Evolutionary conservation across 2,888 invertebrate species (phyloP), one percentile per base, ranked within the genome.

Genomic region (Lepidochrysops patricia): DNA sequence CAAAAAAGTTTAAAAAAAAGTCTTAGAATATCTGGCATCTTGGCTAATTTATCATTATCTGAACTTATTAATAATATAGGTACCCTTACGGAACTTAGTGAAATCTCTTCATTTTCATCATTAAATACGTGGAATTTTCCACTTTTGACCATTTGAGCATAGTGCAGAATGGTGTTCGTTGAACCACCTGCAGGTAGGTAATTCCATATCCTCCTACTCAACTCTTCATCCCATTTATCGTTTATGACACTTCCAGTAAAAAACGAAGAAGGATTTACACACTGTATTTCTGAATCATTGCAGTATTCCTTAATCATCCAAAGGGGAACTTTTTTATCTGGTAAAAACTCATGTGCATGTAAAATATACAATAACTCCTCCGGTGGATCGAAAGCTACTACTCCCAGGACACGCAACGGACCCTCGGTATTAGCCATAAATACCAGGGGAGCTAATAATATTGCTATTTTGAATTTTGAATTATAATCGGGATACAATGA

Each of bases 111-210:
- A 2, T 64, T 27, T 1, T 68, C 60, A 4, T 73, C 61, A 35
- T 74, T 70, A 62, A 66, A 83, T 63, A 63, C 73, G 62, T 84
- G 82, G 66, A 85, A 84, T 63, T 75, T 79, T 12, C 74, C 76
- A 64, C 65, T 79, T 35, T 72, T 71, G 0, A 75, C 66, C 37
- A 82, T 57, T 64, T 82, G 78, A n/a, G 76, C 72, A 49, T 79
- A 85, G 63, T 85, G 85, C 34, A 80, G 48, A 35, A 85, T 72
- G 2, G 84, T 85, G 48, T 79, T 71, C 0, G 78, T 77, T 0
- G 85, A 85, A 13, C 73, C 77, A 1, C 85, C 85, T 1, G 84
- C 79, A 0, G 85, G 84, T 1, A 80, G 67, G 54, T 83, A 79
- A 57, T 77, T 72, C 2, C 80, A 57, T 7, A 85, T 63, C 52